A percentile compares a stretch with the other conserved stretches of the same genome.
phyloP scores from a whole-genome alignment of 1,140 invertebrate genomes.

The Drosophila serrata region DNA sequence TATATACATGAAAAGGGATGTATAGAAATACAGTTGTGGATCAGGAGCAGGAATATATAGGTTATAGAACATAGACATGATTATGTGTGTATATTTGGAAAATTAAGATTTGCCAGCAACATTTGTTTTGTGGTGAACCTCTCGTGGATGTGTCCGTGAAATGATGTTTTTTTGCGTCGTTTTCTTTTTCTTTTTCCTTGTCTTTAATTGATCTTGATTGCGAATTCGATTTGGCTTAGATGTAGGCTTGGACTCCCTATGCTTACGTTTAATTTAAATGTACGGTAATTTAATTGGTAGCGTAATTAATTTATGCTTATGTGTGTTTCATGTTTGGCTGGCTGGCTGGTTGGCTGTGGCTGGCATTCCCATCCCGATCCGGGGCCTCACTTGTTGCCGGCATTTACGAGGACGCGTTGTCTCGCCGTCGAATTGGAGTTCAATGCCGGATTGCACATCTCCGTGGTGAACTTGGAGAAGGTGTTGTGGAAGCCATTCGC shows the following conservation, averaged over 20 bases:
- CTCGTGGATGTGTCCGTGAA: constrained; percentile 60
- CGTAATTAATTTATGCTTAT: constrained; percentile 78
- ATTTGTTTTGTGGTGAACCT: constrained; percentile 19
- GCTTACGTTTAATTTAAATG: constrained; percentile 73
- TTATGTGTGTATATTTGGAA: not conserved
- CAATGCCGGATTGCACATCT: constrained; percentile 75
- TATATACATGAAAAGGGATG: constrained; percentile 35
- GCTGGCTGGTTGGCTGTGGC: constrained; percentile 64
- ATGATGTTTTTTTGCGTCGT: constrained; percentile 40
- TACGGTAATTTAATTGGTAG: constrained; percentile 70
- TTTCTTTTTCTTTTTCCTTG: constrained; percentile 33
- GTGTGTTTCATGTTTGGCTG: constrained; percentile 73
- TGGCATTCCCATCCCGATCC: constrained; percentile 28
- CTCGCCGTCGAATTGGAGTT: constrained; percentile 65
- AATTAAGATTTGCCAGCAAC: constrained; percentile 31
- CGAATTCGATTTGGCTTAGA: constrained; percentile 72
- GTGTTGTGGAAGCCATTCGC: constrained; percentile 66
- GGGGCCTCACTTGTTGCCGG: constrained; percentile 66
- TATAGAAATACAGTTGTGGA: not conserved
- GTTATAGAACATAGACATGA: constrained; percentile 12
- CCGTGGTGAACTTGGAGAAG: constrained; percentile 71
- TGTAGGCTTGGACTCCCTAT: constrained; percentile 78
- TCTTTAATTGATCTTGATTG: constrained; percentile 43
- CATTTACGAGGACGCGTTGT: constrained; percentile 68
- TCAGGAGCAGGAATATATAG: not conserved